Evolutionary conservation across 92 coral and sea anemone species (phyloP), one percentile per base, ranked within the genome.

Genomic region (Parazoanthus darwini): DNA sequence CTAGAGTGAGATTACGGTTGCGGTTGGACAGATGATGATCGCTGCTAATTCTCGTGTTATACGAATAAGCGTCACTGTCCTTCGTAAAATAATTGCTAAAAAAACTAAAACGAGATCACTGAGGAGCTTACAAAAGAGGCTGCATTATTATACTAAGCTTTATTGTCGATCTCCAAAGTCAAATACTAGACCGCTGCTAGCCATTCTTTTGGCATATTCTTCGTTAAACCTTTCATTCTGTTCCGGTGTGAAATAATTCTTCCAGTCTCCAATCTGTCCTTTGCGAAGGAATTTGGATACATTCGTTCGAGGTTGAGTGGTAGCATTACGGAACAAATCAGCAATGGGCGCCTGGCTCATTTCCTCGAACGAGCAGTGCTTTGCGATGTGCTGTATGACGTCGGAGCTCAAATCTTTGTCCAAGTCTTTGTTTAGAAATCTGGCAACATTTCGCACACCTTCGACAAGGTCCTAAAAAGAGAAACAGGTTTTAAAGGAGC

Each of bases 341-440:
- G 77, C 77, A 72, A 72, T 29, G 4, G 77, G 77, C 13, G 39
- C 39, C 16, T 20, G 42, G 37, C 77, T 25, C 77, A 72, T 72
- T 72, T 72, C 77, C 39, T 72, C 14, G 39, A n/a, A 72, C 20
- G 77, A 72, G 77, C 77, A 72, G 39, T 38, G 77, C 37, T 72
- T 72, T 14, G 42, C 77, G 37, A 72, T 72, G 16, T 33, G 39
- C 11, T 72, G 77, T 38, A 72, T 38, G 16, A 72, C 18, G 42
- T 72, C 42, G 33, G 76, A 25, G 76, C 76, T 7, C 39, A 72
- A 72, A 20, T 72, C 76, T 72, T 72, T 72, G 37, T 72, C 77
- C 77, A 72, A 46, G 10, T 46, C 10, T 46, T 46, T 46, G 51
- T 9, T 9, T 46, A 46, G 77, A 38, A 72, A 72, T 42, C 77